Evolutionary conservation across 2,113 vertebrate species (phyloP), one percentile per base, ranked within the genome.

Genomic region (Bolborhynchus lineola): DNA sequence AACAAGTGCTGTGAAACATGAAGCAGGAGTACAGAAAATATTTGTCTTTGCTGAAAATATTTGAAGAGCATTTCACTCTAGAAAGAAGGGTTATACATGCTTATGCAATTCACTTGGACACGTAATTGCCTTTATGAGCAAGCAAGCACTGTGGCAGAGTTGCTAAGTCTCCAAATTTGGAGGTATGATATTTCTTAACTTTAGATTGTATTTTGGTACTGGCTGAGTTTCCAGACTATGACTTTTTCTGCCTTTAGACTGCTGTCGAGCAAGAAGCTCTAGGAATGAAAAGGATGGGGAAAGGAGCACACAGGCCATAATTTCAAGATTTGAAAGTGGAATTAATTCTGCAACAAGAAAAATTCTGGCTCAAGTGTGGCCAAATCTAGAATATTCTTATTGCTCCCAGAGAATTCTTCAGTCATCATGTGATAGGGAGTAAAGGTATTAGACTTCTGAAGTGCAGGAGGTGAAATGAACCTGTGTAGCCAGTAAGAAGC

Each of bases 21-120:
- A 91, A 88, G 68, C 41, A 74, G 33, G 26, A 93, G 41, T 44
- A 94, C 16, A 69, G 49, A 91, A 95, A 88, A 91, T 91, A 91
- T 86, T 93, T 86, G 53, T 28, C 29, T 92, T 80, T 90, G 49
- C 75, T 90, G 79, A 92, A 94, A 90, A 91, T 64, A 94, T 57
- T 70, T 83, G 42, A 85, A 69, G 94, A 94, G 16, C 6, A 69
- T 94, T 93, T 86, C 49, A 49, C 77, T 88, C 41, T 49, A 83
- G 79, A 88, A 90, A 87, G 18, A 42, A 82, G 16, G 19, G 20
- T 59, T 88, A 60, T 55, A 91, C 85, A 90, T 52, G 46, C 12
- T 82, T 71, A 72, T 21, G 53, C 16, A 79, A 84, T 84, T 90
- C 37, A 53, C 55, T 92, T 82, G 81, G 24, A 52, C 64, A 16